A percentile compares a stretch with the other conserved stretches of the same genome.
phyloP scores from a whole-genome alignment of 1,140 invertebrate species.

The Trachymyrmex septentrionalis region DNA sequence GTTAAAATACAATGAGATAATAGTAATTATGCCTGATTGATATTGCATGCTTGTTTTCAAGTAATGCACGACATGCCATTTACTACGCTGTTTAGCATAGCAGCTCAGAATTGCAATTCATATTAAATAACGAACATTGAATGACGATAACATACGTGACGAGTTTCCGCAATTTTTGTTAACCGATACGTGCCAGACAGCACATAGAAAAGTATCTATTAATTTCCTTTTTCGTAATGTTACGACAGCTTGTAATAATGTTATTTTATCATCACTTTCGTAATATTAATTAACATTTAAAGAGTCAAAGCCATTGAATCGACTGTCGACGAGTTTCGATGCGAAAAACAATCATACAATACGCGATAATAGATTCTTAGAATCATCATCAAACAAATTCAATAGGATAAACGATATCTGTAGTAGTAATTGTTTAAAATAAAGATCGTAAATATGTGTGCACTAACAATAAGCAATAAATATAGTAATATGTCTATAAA shows the following conservation, averaged over 20 bases:
- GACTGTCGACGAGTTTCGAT: background rate
- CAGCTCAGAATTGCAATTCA: slow-evolving; percentile 39
- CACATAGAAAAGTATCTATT: slow-evolving; percentile 2
- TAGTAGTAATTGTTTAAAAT: background rate
- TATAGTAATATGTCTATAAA: background rate
- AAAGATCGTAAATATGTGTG: slow-evolving; percentile 3
- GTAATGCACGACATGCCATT: slow-evolving; percentile 21
- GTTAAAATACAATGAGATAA: slow-evolving; percentile 41
- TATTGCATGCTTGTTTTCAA: slow-evolving; percentile 35
- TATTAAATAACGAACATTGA: slow-evolving; percentile 45
- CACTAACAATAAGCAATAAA: background rate
- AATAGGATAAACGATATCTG: background rate
- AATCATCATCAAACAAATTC: background rate
- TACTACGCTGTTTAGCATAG: slow-evolving; percentile 25
- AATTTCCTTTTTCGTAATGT: slow-evolving; percentile 25
- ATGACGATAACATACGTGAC: slow-evolving; percentile 15
- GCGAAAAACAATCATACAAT: background rate
- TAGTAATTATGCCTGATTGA: slow-evolving; percentile 30
- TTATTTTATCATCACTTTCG: background rate
- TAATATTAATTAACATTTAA: slow-evolving; percentile 39
- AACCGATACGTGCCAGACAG: background rate
- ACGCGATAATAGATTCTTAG: background rate
- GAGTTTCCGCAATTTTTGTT: slow-evolving; percentile 8
- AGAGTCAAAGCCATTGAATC: background rate
- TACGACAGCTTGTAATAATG: slow-evolving; percentile 3